Evolutionary conservation across 2,888 invertebrate species (phyloP).

Genomic region (Tupiocoris notatus): DNA sequence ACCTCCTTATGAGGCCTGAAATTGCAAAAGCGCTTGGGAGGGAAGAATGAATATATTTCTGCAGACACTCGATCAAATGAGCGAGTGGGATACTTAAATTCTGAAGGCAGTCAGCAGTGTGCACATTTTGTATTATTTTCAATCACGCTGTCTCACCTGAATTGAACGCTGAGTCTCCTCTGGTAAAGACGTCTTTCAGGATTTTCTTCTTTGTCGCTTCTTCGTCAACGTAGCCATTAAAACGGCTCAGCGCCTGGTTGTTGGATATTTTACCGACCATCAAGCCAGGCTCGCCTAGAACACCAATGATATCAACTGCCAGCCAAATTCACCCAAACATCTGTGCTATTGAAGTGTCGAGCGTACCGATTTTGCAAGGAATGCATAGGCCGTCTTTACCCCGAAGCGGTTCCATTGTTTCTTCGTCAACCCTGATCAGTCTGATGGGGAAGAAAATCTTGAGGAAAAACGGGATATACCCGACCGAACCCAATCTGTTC

Average conservation of each 20-base stretch:
- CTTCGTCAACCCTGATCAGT: constrained; percentile 64
- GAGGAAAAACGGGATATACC: constrained; percentile 59
- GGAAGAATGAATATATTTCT: no score
- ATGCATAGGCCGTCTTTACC: constrained; percentile 68
- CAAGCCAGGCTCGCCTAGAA: constrained; percentile 75
- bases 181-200: constrained; percentile 73
- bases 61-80: no score
- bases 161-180: constrained; percentile 88
- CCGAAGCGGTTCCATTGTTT: constrained; percentile 66
- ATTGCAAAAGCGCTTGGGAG: no score
- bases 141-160: no score
- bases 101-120: no score
- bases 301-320: no score
- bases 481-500: constrained; percentile 66
- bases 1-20: no score
- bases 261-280: constrained; percentile 71
- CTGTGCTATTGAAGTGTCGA: constrained; percentile 56
- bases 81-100: no score
- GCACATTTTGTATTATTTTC: no score
- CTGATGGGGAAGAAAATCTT: constrained; percentile 64
- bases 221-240: constrained; percentile 68
- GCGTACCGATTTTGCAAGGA: constrained; percentile 67
- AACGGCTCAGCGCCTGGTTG: constrained; percentile 67
- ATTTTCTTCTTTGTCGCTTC: constrained; percentile 83
- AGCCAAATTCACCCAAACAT: no score